Conservation (phyloP, 2,888 invertebrate species). For the Kuschelorhynchus macadamiae region DNA sequence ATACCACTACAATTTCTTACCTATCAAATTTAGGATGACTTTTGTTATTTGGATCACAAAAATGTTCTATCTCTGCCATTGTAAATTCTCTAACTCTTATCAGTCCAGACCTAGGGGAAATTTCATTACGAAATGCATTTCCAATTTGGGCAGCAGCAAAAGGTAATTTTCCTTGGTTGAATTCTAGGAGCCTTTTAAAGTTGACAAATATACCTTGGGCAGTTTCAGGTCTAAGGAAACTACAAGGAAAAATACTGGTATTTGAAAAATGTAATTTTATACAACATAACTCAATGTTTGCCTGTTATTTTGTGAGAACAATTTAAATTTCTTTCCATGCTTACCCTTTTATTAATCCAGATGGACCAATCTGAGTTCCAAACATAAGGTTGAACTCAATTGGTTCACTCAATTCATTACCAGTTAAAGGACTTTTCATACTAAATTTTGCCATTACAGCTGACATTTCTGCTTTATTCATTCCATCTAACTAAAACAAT, state of each 20-base stretch:
- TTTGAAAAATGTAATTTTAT: too few relatives aligned
- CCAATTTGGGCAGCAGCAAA: conserved; percentile 99
- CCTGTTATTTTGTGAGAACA: too few relatives aligned
- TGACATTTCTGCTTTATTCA: conserved; percentile 91
- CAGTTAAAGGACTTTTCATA: conserved; percentile 96
- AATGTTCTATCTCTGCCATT: conserved; percentile 99
- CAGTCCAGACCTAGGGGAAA: conserved; percentile 96
- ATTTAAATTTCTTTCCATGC: too few relatives aligned
- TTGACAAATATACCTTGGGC: conserved; percentile 99
- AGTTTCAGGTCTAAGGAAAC: conserved; percentile 96
- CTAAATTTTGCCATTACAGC: conserved; percentile 86
- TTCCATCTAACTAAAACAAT: conserved; percentile 82
- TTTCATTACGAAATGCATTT: conserved; percentile 98
- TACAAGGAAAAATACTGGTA: conserved; percentile 61
- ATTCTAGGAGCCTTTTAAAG: conserved; percentile 96
- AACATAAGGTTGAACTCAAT: conserved; percentile 99
- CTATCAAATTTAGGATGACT: conserved; percentile 90
- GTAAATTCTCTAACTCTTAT: conserved; percentile 98
- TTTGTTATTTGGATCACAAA: conserved; percentile 93
- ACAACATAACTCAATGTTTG: too few relatives aligned
- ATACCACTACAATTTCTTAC: conserved; percentile 22
- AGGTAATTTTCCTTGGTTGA: conserved; percentile 95
- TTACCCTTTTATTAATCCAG: conserved; percentile 91
- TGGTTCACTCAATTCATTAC: conserved; percentile 95
- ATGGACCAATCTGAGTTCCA: conserved; percentile 96